These are phyloP conservation scores for Trissolcus basalis DNA, from an alignment of 1,140 invertebrate species.

Conservation along the genomic window DNA sequence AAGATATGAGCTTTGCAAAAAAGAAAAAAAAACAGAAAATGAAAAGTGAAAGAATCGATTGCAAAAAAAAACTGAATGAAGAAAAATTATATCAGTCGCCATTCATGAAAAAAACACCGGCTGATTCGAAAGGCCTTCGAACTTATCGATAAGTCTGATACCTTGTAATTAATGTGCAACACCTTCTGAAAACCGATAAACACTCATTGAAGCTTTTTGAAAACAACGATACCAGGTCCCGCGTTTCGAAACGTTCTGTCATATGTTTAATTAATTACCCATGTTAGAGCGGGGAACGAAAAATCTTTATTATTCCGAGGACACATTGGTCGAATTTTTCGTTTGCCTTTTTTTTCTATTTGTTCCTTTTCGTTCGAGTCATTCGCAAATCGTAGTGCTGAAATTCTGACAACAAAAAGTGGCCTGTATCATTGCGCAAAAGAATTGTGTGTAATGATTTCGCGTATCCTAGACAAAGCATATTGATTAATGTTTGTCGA, in stretches of 20 bases:
- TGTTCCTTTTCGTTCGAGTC: background rate
- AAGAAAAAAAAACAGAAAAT: too few relatives aligned
- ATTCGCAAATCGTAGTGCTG: background rate
- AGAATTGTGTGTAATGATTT: slow-evolving; percentile 33
- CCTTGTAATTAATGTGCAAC: slow-evolving; percentile 27
- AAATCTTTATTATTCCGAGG: slow-evolving; percentile 24
- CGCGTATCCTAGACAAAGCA: slow-evolving; percentile 48
- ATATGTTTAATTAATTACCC: slow-evolving; percentile 43
- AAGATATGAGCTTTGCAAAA: slow-evolving; percentile 13
- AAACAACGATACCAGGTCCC: slow-evolving; percentile 15
- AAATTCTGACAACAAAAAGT: slow-evolving; percentile 37
- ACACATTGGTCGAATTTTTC: slow-evolving; percentile 32
- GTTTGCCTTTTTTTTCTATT: slow-evolving; percentile 6
- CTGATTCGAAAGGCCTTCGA: slow-evolving; percentile 14
- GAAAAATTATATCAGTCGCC: background rate
- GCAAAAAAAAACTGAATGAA: background rate
- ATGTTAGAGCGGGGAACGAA: slow-evolving; percentile 24
- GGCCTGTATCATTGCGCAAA: slow-evolving; percentile 24
- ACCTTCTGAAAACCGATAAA: slow-evolving; percentile 27
- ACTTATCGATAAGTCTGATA: slow-evolving; percentile 16
- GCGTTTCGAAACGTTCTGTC: slow-evolving; percentile 35
- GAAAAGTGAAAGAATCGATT: background rate
- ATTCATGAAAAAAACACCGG: slow-evolving; percentile 11
- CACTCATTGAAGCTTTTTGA: slow-evolving; percentile 22
- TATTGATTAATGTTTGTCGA: slow-evolving; percentile 57